Percentiles rank a stretch among this genome's conserved stretches.
phyloP scores from a whole-genome alignment of 2,888 invertebrate species.

The Antitype chi region DNA sequence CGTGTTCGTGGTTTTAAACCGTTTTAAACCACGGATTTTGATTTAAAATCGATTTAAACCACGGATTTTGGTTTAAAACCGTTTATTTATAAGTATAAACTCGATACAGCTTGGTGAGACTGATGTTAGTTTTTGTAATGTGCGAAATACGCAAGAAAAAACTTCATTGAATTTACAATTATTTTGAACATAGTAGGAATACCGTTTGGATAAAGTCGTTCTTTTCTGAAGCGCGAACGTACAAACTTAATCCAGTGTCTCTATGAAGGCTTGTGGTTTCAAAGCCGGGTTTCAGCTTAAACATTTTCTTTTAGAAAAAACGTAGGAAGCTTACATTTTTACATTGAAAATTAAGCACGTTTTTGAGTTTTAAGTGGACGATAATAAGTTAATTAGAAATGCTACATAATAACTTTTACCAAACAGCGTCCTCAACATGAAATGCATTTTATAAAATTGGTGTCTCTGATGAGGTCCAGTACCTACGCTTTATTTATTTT shows the following conservation, averaged over 20 bases:
- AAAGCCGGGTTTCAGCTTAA: slow-evolving; percentile 28
- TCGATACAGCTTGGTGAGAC: no score
- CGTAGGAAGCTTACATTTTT: not conserved
- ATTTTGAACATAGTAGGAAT: not conserved
- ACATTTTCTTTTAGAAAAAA: not conserved
- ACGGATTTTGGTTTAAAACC: no score
- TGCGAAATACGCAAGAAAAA: not conserved
- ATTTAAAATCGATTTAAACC: no score
- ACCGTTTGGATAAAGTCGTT: slow-evolving; percentile 13
- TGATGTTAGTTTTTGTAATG: no score
- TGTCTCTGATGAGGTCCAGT: not conserved
- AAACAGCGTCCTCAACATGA: not conserved
- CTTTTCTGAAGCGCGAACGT: slow-evolving; percentile 32
- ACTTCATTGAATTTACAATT: not conserved
- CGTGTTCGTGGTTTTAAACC: no score
- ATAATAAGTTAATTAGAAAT: not conserved
- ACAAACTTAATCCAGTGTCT: slow-evolving; percentile 50
- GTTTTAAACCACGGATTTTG: no score
- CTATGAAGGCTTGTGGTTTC: slow-evolving; percentile 16
- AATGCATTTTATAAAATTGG: not conserved
- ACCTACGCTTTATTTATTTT: not conserved
- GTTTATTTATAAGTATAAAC: no score
- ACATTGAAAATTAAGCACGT: not conserved
- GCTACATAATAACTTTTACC: not conserved
- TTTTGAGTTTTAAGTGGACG: not conserved